These are phyloP conservation scores for Leucophenga maculata DNA, from an alignment of 2,888 invertebrate genomes.

Conservation along the genomic window DNA sequence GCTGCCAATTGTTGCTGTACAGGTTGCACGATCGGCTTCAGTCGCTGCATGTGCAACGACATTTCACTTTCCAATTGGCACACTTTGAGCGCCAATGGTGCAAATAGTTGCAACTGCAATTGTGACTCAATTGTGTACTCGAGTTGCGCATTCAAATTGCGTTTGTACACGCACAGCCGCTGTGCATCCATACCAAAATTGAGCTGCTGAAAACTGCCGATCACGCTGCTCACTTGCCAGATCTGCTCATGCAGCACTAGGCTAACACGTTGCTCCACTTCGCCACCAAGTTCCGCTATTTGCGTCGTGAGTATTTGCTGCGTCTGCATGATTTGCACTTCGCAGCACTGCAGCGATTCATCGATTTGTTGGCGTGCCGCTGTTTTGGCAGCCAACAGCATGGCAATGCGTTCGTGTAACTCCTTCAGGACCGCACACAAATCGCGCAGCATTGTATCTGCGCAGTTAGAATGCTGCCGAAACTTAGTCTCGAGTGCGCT, in stretches of 20 bases:
- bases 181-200: slow-evolving; percentile 86
- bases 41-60: slow-evolving; percentile 89
- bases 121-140: slow-evolving; percentile 89
- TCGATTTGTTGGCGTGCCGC: slow-evolving; percentile 79
- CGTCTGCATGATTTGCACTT: slow-evolving; percentile 86
- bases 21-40: slow-evolving; percentile 66
- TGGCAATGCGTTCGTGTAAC: slow-evolving; percentile 76
- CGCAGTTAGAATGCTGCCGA: slow-evolving; percentile 95
- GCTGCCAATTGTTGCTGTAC: neutral
- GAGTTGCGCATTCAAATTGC: slow-evolving; percentile 89
- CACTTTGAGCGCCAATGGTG: slow-evolving; percentile 89
- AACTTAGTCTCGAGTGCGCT: slow-evolving; percentile 99
- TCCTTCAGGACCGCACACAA: slow-evolving; percentile 79
- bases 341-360: slow-evolving; percentile 84
- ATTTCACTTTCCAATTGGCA: slow-evolving; percentile 91
- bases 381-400: slow-evolving; percentile 76
- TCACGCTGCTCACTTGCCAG: slow-evolving; percentile 82
- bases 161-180: slow-evolving; percentile 93
- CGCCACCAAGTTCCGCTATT: slow-evolving; percentile 93
- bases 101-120: slow-evolving; percentile 85
- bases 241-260: slow-evolving; percentile 98
- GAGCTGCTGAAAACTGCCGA: slow-evolving; percentile 89
- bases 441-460: slow-evolving; percentile 85
- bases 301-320: slow-evolving; percentile 94
- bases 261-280: slow-evolving; percentile 90